These are phyloP conservation scores for Sanderia malayensis DNA, from an alignment of 30 jellyfish, hydroid and myxozoan species.

Conservation along the genomic window DNA sequence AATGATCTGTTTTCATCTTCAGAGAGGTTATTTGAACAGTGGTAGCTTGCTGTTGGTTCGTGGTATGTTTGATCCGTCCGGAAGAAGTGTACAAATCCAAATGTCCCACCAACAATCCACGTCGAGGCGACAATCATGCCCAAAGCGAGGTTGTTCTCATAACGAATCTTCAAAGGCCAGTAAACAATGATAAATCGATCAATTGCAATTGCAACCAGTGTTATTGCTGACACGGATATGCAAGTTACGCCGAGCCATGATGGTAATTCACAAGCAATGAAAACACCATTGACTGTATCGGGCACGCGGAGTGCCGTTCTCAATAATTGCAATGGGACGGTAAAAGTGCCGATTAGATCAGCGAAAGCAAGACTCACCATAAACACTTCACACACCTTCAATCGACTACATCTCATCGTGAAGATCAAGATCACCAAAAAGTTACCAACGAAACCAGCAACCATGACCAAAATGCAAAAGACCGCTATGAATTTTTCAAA, in stretches of 20 bases:
- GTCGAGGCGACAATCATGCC: constrained; percentile 15
- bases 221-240: constrained; percentile 77
- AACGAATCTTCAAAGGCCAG: constrained; percentile 78
- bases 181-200: constrained; percentile 81
- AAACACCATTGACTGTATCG: constrained; percentile 36
- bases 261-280: constrained; percentile 71
- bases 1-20: constrained; percentile 5
- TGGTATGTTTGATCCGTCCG: constrained; percentile 12
- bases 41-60: neutral
- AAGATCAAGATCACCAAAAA: constrained; percentile 62
- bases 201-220: constrained; percentile 77
- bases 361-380: constrained; percentile 93
- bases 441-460: constrained; percentile 76
- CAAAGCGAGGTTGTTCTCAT: constrained; percentile 14
- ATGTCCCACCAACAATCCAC: constrained; percentile 58
- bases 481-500: constrained; percentile 7
- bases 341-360: constrained; percentile 75
- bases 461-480: constrained; percentile 47
- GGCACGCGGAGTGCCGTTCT: constrained; percentile 30
- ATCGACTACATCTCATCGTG: constrained; percentile 47
- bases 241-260: constrained; percentile 66
- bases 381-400: constrained; percentile 82
- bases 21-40: neutral
- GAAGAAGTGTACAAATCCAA: constrained; percentile 44
- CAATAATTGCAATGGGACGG: constrained; percentile 58